Base-by-base conservation (phyloP, 2,888 invertebrate genomes). In the Tenthredo notha region DNA sequence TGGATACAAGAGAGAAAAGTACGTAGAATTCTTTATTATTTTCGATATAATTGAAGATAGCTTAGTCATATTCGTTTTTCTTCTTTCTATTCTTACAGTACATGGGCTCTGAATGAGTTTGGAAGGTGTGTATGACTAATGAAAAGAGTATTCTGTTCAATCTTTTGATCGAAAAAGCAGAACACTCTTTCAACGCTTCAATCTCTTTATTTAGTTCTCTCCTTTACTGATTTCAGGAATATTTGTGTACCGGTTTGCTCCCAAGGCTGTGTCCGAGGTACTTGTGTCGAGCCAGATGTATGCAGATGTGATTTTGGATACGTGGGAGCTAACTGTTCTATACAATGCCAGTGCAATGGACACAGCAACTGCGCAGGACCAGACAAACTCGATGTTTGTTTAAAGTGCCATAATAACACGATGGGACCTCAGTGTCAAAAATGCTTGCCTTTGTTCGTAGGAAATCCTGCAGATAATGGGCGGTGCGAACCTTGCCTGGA, bases 231-330 rank as follows among this genome's bases (percentile, higher is more conserved):
- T 70, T 25, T 40, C 82, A 92, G 92, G 85, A 93, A 92, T 77
- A 91, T 89, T 3, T 98, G 98, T 93, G 95, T 96, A 88, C 97
- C 98, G 0, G 96, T 97, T 90, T 98, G 98, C 93, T 94, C 95
- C 40, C 96, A 97, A 93, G 98, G 98, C 83, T 98, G 98, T 94
- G 97, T 98, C 67, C 96, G 98, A 91, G 98, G 98, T 88, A 95
- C 95, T 25, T 98, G 98, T 92, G 94, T 97, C 29, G 96, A 97
- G 90, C 98, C 98, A 82, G 96, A 98, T 91, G 95, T 96, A 86
- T 98, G 99, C 91, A 95, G 96, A 87, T 99, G 99, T 92, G 97
- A 98, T 94, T 99, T 99, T 94, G 98, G 98, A 85, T 99, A 97
- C 93, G 98, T 99, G 37, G 98, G 99, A 84, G 96, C 97, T 88